Evolutionary conservation across 2,797 vertebrate genomes (phyloP).

Genomic region (Takifugu ocellatus): DNA sequence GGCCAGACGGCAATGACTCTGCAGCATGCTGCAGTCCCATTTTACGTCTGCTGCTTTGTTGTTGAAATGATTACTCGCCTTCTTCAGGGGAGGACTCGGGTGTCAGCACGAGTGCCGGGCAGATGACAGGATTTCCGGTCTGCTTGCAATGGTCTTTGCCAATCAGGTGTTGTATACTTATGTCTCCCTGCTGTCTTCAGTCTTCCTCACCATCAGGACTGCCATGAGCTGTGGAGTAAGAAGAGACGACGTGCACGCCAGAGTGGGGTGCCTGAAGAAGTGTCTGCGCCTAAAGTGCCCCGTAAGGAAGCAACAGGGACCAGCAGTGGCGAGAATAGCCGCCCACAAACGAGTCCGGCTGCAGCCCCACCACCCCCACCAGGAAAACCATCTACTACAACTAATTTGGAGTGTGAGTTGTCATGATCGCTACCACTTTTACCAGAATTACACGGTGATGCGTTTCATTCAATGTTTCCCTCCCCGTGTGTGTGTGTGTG

Average conservation of each 20-base stretch:
- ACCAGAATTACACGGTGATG: too few species aligned
- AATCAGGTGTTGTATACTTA: background rate
- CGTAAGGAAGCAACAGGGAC: constrained; percentile 85
- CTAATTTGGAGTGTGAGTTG: constrained; percentile 66
- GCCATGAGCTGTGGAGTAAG: constrained; percentile 98
- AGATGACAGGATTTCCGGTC: too few species aligned
- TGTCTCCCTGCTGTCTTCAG: constrained; percentile 55
- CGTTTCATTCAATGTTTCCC: too few species aligned
- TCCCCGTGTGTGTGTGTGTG: too few species aligned
- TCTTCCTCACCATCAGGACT: constrained; percentile 96
- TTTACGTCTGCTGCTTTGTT: too few species aligned
- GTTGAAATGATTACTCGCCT: background rate
- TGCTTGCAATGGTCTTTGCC: too few species aligned
- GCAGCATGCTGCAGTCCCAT: too few species aligned
- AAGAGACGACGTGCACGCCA: constrained; percentile 92
- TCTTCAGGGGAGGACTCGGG: background rate
- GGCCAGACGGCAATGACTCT: too few species aligned
- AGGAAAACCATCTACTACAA: constrained; percentile 56
- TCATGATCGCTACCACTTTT: constrained; percentile 24
- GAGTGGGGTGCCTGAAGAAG: constrained; percentile 86
- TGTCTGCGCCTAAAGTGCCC: constrained; percentile 85
- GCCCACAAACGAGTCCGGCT: constrained; percentile 77
- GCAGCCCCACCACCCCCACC: constrained; percentile 67
- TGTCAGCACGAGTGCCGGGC: background rate
- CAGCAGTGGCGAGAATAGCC: constrained; percentile 85